These are phyloP conservation scores for Pseudococcus jackbeardsleyi DNA, from an alignment of 2,888 invertebrate genomes.

Conservation along the genomic window DNA sequence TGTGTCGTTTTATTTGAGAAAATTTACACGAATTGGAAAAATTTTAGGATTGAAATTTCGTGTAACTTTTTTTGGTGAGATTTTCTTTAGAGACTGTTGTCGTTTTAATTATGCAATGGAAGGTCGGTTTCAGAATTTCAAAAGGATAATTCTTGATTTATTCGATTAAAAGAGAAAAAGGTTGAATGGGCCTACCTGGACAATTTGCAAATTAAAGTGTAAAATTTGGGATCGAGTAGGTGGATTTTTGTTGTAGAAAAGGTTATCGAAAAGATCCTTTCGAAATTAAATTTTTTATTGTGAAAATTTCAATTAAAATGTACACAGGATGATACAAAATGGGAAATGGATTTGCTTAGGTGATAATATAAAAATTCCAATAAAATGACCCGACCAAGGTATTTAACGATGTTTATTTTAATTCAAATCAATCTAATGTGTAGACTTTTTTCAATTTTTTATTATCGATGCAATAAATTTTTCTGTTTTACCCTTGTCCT, in stretches of 20 bases:
- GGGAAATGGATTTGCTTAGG: neutral
- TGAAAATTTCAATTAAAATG: neutral
- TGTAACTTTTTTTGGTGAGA: too few species aligned
- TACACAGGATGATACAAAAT: neutral
- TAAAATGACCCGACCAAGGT: neutral
- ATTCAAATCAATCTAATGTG: neutral
- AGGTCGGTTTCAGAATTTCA: too few species aligned
- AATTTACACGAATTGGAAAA: neutral
- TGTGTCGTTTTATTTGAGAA: neutral
- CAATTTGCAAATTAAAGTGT: too few species aligned
- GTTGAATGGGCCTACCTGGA: too few species aligned
- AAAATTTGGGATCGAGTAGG: too few species aligned
- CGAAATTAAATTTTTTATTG: neutral
- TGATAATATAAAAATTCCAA: neutral
- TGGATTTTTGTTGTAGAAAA: too few species aligned
- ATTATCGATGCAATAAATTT: neutral
- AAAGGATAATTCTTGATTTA: too few species aligned
- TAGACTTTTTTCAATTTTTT: neutral
- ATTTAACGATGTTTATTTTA: constrained; percentile 32
- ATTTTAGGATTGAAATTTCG: neutral
- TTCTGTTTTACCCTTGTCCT: neutral
- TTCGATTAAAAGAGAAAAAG: too few species aligned
- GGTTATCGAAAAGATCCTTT: neutral
- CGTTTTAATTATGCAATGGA: too few species aligned
- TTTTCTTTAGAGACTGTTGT: too few species aligned